phyloP scores from a whole-genome alignment of 2,113 vertebrate species.

The Calyptommatus sinebrachiatus region DNA sequence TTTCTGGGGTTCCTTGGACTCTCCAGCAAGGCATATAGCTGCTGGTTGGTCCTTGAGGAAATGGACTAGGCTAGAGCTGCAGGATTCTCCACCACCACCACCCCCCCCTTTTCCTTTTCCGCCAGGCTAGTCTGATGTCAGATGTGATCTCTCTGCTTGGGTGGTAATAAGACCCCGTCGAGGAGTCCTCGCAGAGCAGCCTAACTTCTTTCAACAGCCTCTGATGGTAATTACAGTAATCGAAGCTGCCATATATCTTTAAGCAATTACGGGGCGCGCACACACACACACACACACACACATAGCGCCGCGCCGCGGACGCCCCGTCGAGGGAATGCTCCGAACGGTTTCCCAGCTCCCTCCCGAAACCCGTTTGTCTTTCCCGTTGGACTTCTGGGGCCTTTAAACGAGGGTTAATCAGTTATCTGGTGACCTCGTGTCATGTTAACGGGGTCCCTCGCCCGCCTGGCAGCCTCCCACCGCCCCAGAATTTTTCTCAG shows the following conservation, averaged over 20 bases:
- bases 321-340: conserved; percentile 83
- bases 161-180: conserved; percentile 77
- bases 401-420: conserved; percentile 64
- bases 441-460: conserved; percentile 61
- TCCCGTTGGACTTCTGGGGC: conserved; percentile 59
- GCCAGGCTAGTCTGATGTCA: conserved; percentile 58
- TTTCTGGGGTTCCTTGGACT: no score
- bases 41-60: not conserved
- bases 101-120: conserved; percentile 21
- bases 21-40: not conserved
- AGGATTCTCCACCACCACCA: not conserved
- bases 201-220: conserved; percentile 82
- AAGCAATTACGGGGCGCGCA: conserved; percentile 78
- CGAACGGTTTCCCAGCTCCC: conserved; percentile 77
- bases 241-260: conserved; percentile 92
- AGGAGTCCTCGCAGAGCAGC: conserved; percentile 67
- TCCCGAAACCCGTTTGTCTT: conserved; percentile 71
- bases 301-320: conserved; percentile 66
- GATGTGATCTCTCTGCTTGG: conserved; percentile 69
- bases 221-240: conserved; percentile 96
- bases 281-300: conserved; percentile 74
- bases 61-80: no score
- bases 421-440: conserved; percentile 69
- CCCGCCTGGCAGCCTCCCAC: conserved; percentile 38
- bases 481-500: conserved; percentile 43